Base-by-base conservation (phyloP, 2,888 invertebrate species). In the Agrilus cyanescens region DNA sequence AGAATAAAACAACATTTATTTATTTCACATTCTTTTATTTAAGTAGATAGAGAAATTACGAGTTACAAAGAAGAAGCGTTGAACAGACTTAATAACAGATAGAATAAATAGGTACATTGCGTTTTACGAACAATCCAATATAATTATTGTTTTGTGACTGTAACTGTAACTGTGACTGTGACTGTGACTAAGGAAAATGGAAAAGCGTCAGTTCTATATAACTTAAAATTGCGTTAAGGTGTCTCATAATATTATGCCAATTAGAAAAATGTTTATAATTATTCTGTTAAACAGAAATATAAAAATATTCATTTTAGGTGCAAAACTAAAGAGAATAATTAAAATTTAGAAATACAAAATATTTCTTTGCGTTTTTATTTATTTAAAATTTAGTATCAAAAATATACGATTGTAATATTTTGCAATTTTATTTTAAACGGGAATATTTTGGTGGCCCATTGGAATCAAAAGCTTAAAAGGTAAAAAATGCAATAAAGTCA, bases 141-240 rank as follows among this genome's bases (percentile, higher is more conserved):
- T 20, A 20, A 32, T 30, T 37, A 12, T 37, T 32, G 32, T 20
- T 29, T 12, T 14, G 20, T 29, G 29, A 16, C n/a, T n/a, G n/a
- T n/a, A n/a, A n/a, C n/a, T n/a, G n/a, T n/a, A n/a, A n/a, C 38
- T 40, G 38, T 37, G 44, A 43, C 51, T 43, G 47, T 41, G 32
- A 50, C 43, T 37, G 41, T 39, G 48, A 46, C 52, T 43, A 51
- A 53, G 53, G 47, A 56, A 38, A 36, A 32, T 43, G 35, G 47
- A 52, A 46, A 57, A 56, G 57, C 54, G 53, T 57, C 63, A 64
- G 65, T 65, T 64, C 65, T 67, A 67, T 67, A 67, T 67, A 67
- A 64, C 65, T 62, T 60, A 53, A 36, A 38, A n/a, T 29, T 29
- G 14, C 14, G 4, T 10, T 33, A 33, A 33, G 12, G 4, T n/a